These are phyloP conservation scores for Seira ritae DNA, from an alignment of 2,888 invertebrate species.

Conservation along the genomic window DNA sequence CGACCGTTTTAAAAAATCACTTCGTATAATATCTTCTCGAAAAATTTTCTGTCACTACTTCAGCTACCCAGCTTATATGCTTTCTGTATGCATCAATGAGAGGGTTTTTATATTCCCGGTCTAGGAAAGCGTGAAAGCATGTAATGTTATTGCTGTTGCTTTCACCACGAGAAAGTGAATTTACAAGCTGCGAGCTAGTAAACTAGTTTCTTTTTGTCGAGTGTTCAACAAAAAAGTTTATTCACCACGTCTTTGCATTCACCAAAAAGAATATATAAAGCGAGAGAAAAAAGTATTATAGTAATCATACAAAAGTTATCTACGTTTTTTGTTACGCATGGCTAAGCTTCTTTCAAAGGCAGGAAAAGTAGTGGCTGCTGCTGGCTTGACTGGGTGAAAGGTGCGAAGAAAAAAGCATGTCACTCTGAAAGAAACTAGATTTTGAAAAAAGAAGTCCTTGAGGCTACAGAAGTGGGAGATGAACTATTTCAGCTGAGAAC, in stretches of 20 bases:
- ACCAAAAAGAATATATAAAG: not conserved
- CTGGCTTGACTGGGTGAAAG: conserved; percentile 36
- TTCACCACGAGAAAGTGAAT: conserved; percentile 14
- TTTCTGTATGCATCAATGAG: conserved; percentile 6
- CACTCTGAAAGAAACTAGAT: conserved; percentile 53
- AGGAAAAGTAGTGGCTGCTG: too few species aligned
- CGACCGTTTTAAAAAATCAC: conserved; percentile 6
- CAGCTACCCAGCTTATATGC: too few species aligned
- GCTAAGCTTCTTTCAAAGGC: conserved; percentile 30
- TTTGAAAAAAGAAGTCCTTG: conserved; percentile 42
- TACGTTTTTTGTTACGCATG: conserved; percentile 36
- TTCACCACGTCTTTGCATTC: not conserved
- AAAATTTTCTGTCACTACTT: conserved; percentile 8
- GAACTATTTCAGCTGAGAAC: not conserved
- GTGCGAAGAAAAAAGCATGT: conserved; percentile 46
- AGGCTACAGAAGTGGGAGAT: conserved; percentile 34
- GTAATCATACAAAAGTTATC: conserved; percentile 19
- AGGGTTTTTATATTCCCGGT: not conserved
- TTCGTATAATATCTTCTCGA: not conserved
- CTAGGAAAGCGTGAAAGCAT: conserved; percentile 12
- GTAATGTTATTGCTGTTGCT: conserved; percentile 9
- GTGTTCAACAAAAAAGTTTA: not conserved
- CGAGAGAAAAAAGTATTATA: not conserved
- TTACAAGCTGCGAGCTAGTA: conserved; percentile 21
- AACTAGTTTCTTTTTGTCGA: conserved; percentile 13